These are phyloP conservation scores for Matsumurasca onukii DNA, from an alignment of 1,140 invertebrate genomes.

Conservation along the genomic window DNA sequence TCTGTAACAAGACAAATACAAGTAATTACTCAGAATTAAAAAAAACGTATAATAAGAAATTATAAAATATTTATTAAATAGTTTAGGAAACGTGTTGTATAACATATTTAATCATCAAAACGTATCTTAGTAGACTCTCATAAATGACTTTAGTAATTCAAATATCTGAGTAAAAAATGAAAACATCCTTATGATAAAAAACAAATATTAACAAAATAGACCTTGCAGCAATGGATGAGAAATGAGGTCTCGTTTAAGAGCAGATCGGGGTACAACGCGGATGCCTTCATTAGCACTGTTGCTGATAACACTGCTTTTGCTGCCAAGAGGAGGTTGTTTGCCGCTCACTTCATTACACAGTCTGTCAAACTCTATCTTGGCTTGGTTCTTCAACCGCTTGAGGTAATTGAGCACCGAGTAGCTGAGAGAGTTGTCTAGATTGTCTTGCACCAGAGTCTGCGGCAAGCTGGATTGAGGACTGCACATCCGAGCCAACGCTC, in stretches of 20 bases:
- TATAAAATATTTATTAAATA: too few species aligned
- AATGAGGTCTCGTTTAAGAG: slow-evolving; percentile 72
- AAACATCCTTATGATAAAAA: too few species aligned
- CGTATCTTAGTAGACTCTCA: too few species aligned
- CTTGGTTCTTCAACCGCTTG: slow-evolving; percentile 94
- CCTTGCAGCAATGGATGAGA: slow-evolving; percentile 73
- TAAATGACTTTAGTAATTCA: too few species aligned
- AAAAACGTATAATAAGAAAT: not conserved
- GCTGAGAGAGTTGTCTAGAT: slow-evolving; percentile 88
- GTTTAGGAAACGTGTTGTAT: too few species aligned
- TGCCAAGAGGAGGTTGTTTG: slow-evolving; percentile 39
- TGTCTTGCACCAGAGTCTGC: slow-evolving; percentile 85
- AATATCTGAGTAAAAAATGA: too few species aligned
- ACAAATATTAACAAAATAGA: too few species aligned
- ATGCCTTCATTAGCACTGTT: slow-evolving; percentile 62
- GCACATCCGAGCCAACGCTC: slow-evolving; percentile 90
- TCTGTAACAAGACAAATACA: slow-evolving; percentile 51
- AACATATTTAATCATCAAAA: too few species aligned
- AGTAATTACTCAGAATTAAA: too few species aligned
- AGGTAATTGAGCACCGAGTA: slow-evolving; percentile 93
- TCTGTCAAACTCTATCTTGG: slow-evolving; percentile 92
- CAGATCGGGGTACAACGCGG: slow-evolving; percentile 64
- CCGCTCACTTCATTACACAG: slow-evolving; percentile 71
- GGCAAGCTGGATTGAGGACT: slow-evolving; percentile 67
- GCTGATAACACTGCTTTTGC: slow-evolving; percentile 9